These are phyloP conservation scores for Phrynosoma platyrhinos DNA, from an alignment of 2,113 vertebrate genomes.

Conservation along the genomic window DNA sequence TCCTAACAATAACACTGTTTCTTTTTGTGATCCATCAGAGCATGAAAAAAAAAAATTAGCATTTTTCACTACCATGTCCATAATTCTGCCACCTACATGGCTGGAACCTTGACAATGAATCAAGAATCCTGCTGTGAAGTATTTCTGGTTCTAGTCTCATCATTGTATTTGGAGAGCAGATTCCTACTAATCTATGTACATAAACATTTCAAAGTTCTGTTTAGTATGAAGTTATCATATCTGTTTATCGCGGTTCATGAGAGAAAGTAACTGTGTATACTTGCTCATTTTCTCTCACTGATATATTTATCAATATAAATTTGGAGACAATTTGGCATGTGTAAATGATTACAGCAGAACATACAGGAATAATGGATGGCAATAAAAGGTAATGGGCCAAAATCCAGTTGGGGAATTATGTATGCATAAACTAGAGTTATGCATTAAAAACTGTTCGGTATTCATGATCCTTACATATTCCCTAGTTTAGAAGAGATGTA, in stretches of 20 bases:
- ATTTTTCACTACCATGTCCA: not conserved
- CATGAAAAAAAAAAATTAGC: not conserved
- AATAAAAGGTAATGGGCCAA: no score
- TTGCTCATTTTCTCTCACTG: not conserved
- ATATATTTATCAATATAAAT: not conserved
- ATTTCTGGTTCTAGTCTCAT: not conserved
- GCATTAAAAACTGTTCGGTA: no score
- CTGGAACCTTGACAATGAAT: not conserved
- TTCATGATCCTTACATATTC: no score
- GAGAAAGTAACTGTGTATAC: not conserved
- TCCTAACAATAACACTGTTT: not conserved
- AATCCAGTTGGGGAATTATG: no score
- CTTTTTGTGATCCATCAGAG: no score
- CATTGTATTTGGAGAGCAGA: not conserved
- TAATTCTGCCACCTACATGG: not conserved
- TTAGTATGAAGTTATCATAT: no score
- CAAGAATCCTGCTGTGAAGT: not conserved
- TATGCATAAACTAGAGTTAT: no score
- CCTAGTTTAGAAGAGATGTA: no score
- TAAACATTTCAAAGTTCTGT: not conserved
- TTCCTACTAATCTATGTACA: no score
- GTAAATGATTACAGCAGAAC: not conserved
- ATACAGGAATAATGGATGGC: no score
- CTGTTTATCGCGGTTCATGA: not conserved
- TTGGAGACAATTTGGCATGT: not conserved